phyloP scores from a whole-genome alignment of 2,797 vertebrate species.

The Arremon brunneinucha region DNA sequence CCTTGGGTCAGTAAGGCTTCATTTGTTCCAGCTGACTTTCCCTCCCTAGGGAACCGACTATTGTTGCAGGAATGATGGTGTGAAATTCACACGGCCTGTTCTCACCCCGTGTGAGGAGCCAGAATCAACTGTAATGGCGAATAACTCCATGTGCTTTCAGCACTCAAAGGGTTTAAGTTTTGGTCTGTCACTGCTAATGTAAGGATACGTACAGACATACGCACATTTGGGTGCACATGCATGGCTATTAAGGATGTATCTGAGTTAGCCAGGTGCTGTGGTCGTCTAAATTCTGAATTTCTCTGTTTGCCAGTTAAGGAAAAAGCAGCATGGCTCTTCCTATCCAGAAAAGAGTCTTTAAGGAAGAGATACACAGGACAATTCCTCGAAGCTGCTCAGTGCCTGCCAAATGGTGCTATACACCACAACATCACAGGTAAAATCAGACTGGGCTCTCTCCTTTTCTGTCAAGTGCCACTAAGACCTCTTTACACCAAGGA shows the following conservation, averaged over 20 bases:
- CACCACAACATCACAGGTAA: slow-evolving; percentile 74
- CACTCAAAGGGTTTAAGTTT: not conserved
- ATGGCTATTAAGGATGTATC: not conserved
- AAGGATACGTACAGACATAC: not conserved
- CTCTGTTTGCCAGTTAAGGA: slow-evolving; percentile 60
- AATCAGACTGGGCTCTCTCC: not conserved
- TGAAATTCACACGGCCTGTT: not conserved
- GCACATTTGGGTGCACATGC: rapidly evolving
- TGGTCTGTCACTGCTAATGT: not conserved
- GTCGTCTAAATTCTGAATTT: not conserved
- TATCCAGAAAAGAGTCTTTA: slow-evolving; percentile 75
- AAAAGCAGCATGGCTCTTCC: slow-evolving; percentile 73
- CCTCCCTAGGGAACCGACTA: not conserved
- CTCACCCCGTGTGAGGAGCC: not conserved
- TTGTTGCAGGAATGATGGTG: not conserved
- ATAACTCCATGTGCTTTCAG: not conserved
- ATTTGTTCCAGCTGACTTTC: not conserved
- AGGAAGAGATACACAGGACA: slow-evolving; percentile 68
- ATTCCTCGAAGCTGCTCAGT: slow-evolving; percentile 69
- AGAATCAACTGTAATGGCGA: not conserved
- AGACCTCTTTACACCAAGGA: not conserved
- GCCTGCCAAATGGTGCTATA: slow-evolving; percentile 53
- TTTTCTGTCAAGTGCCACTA: not conserved
- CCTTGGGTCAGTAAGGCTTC: rapidly evolving
- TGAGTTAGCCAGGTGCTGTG: not conserved